Evolutionary conservation across 2,797 vertebrate species (phyloP).

Genomic region (Acomys russatus): DNA sequence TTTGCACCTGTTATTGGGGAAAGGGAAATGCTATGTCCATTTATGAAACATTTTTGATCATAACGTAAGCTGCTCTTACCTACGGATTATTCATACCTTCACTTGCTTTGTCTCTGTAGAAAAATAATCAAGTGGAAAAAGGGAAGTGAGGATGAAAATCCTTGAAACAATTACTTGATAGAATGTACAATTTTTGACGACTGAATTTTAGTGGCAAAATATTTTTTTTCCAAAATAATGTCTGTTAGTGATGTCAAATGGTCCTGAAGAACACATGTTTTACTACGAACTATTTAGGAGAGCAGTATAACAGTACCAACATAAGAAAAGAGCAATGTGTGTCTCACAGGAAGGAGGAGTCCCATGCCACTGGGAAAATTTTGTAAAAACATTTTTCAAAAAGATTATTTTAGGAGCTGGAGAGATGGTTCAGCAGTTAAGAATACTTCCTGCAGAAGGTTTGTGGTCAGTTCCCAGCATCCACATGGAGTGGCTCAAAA

Average conservation of each 20-base stretch:
- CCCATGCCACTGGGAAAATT: not conserved
- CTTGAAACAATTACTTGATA: not conserved
- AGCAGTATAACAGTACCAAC: not conserved
- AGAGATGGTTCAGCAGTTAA: not conserved
- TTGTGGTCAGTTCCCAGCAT: not conserved
- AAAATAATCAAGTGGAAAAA: not conserved
- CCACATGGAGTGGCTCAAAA: not conserved
- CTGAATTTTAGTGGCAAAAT: conserved; percentile 1
- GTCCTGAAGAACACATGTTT: not conserved
- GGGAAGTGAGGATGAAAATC: not conserved
- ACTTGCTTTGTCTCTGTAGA: not conserved
- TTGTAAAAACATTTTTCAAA: not conserved
- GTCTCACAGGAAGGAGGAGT: not conserved
- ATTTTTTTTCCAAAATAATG: not conserved
- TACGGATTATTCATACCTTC: conserved; percentile 1
- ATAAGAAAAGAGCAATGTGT: not conserved
- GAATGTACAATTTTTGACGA: conserved; percentile 52
- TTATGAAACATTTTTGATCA: not conserved
- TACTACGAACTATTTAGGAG: not conserved
- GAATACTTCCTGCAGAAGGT: not conserved
- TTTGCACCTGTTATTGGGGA: not conserved
- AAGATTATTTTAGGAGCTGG: not conserved
- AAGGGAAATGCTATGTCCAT: conserved; percentile 9
- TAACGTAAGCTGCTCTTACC: not conserved
- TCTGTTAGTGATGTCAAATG: not conserved